Conservation (phyloP, 2,888 invertebrate genomes). For the Lepidocyrtinus sp. region DNA sequence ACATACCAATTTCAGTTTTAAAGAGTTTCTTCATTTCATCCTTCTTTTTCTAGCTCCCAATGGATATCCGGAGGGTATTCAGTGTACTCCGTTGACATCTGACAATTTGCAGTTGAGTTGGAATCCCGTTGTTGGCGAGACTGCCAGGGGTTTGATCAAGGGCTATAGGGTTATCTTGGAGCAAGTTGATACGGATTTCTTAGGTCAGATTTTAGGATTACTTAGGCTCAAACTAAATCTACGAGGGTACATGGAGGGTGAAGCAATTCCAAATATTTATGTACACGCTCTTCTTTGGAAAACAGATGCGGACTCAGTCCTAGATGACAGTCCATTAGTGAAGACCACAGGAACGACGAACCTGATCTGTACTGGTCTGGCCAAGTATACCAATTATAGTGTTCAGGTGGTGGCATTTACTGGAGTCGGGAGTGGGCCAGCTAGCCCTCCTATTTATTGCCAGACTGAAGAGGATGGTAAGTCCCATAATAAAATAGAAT, state of each 20-base stretch:
- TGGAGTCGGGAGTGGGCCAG: conserved; percentile 83
- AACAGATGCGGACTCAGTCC: conserved; percentile 16
- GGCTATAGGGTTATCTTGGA: conserved; percentile 71
- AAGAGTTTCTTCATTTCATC: not conserved
- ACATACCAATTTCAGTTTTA: conserved; percentile 18
- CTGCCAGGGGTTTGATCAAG: conserved; percentile 73
- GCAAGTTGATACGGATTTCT: conserved; percentile 62
- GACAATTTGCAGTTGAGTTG: conserved; percentile 72
- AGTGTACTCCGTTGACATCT: conserved; percentile 72
- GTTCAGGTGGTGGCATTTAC: conserved; percentile 86
- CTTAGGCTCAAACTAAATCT: too few species aligned
- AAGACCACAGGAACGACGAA: conserved; percentile 78
- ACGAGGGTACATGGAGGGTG: not conserved
- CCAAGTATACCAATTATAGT: conserved; percentile 86
- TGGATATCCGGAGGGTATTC: conserved; percentile 72
- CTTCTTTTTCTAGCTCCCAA: conserved; percentile 72
- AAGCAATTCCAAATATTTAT: not conserved
- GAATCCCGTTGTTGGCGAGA: conserved; percentile 72
- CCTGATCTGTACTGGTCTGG: conserved; percentile 80
- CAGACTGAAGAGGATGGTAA: conserved; percentile 73
- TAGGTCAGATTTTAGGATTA: conserved; percentile 48
- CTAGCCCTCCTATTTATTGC: conserved; percentile 80
- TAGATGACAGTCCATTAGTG: conserved; percentile 52
- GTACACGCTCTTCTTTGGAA: not conserved
- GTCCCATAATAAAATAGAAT: conserved; percentile 5